These are phyloP conservation scores for Accipiter virgatus DNA, from an alignment of 2,113 vertebrate species.

Conservation along the genomic window DNA sequence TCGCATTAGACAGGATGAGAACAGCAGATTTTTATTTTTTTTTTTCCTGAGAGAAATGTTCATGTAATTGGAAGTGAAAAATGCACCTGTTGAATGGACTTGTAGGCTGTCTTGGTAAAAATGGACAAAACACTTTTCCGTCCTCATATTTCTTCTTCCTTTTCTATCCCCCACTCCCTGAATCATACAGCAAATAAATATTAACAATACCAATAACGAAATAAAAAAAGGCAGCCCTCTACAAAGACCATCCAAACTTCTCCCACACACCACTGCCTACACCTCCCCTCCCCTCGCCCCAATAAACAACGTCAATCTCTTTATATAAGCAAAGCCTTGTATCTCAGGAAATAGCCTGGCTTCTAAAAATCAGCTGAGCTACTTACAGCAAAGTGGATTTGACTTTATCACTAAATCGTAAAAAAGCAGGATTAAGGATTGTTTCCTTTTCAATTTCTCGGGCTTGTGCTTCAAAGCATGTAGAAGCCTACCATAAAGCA, in stretches of 20 bases:
- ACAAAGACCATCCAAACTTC: background rate
- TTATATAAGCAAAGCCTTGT: slow-evolving; percentile 30
- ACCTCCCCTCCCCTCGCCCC: background rate
- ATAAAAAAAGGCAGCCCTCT: background rate
- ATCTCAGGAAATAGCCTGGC: slow-evolving; percentile 4
- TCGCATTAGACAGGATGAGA: background rate
- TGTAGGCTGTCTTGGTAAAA: background rate
- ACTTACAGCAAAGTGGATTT: slow-evolving; percentile 64
- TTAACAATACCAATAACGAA: rapidly evolving
- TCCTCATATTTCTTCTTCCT: background rate
- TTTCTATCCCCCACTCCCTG: background rate
- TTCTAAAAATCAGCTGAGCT: slow-evolving; percentile 41
- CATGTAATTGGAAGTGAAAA: background rate
- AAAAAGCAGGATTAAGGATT: slow-evolving; percentile 58
- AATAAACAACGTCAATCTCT: background rate
- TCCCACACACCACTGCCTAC: background rate
- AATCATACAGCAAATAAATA: background rate
- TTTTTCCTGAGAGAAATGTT: background rate
- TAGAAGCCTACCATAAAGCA: background rate
- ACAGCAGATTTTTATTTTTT: background rate
- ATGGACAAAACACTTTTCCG: background rate
- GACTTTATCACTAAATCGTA: slow-evolving; percentile 46
- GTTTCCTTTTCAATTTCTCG: slow-evolving; percentile 55
- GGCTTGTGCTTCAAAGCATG: slow-evolving; percentile 38
- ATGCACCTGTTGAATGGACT: background rate